Base-by-base conservation (phyloP, 2,113 vertebrate genomes). In the Chauna torquata region DNA sequence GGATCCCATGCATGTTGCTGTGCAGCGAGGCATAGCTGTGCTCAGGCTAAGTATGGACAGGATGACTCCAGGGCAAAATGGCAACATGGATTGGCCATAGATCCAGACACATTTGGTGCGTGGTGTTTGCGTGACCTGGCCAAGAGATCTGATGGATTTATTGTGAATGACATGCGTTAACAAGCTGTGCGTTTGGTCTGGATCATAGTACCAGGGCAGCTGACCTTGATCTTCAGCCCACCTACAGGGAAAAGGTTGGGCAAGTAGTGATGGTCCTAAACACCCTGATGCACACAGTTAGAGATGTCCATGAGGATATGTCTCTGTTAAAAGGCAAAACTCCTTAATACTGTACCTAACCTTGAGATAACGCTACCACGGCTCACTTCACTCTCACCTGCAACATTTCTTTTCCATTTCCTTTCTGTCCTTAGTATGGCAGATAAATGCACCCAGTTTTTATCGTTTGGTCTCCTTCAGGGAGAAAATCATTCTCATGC, bases 1-100 rank as follows among this genome's bases (percentile, higher is more conserved):
- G 74, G 17, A 64, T 55, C 38, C 47, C 1, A 0, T 10, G 38
- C 1, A 2, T 34, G 30, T 20, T 24, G 58, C 59, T n/a, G 22
- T 24, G 34, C 62, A 87, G 64, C 17, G 62, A 61, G 1, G 36
- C 2, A 2, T 17, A 54, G 47, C 50, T 78, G 72, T 1, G 6
- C 15, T 15, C 38, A 71, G 30, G 38, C n/a, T 68, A 55, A 36
- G 5, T 20, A 45, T 38, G 23, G 40, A 32, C 8, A 42, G 11
- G 61, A 52, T 30, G 34, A 47, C 44, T 16, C 17, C n/a, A 52
- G 15, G 59, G 17, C 8, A 15, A 85, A 65, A 42, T 8, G 30
- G 27, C 5, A 3, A 4, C 6, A 17, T 47, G 34, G 82, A 50
- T 0, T 55, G 28, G 82, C 28, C 12, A 10, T 30, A 65, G 47